Base-by-base conservation (phyloP, 1,140 invertebrate genomes). In the Anagrus nilaparvatae region DNA sequence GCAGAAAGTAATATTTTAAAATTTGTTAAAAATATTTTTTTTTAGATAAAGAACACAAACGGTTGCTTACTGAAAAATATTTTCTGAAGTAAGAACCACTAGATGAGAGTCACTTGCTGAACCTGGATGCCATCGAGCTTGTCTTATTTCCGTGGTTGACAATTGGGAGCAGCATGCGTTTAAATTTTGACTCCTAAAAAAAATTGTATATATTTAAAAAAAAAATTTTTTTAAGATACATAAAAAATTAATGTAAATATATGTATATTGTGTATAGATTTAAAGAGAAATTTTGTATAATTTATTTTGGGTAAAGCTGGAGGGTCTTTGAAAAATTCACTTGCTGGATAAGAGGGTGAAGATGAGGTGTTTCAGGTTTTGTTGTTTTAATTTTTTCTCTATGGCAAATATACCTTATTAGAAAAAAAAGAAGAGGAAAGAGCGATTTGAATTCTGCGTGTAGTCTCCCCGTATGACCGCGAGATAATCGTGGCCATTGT, bases 101-200 rank as follows among this genome's bases (percentile, higher is more conserved):
- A 93, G 53, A 59, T 87, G 84, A 2, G 77, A 79, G 47, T 87
- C 78, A 0, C 78, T 76, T 3, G 73, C 68, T 5, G 87, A 87
- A 14, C 76, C 82, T 8, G 85, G 84, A 72, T 93, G 87, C 84
- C 88, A 94, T 18, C 77, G 71, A 0, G 79, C 74, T 49, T 79
- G 76, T 5, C 75, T 69, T 8, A 85, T 70, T 52, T 80, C 76
- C 6, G 75, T 61, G 2, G 73, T 66, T 2, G 73, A 69, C 1
- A 60, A 43, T 34, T 63, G 56, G 39, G 66, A 72, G 44, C 67
- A 67, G 49, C 74, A 65, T 37, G 77, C 76, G 51, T 82, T 79
- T 17, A 87, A 56, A 46, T 71, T 71, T 48, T 73, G 64, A 37
- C 69, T 70, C 46, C 76, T 78, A 57, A 1, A 66, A 69, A 23